Percentiles rank a stretch among this genome's conserved stretches.
These are phyloP conservation scores for Craniophora ligustri DNA, from an alignment of 2,888 invertebrate species.

Conservation along the genomic window DNA sequence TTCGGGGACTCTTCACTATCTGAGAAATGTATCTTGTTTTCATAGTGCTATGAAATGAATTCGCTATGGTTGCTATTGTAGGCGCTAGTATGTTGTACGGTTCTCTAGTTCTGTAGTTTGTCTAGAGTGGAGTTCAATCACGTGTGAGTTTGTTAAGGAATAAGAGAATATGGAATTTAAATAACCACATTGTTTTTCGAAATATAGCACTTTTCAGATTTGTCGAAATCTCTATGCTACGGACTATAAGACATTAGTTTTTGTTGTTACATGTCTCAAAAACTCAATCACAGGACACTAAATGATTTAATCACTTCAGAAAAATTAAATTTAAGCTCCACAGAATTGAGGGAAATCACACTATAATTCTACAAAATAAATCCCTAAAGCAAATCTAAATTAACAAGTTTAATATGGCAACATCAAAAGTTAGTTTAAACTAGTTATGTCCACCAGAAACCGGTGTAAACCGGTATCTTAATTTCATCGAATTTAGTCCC, in stretches of 20 bases:
- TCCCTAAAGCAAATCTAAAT: constrained; percentile 34
- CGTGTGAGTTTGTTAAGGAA: too few relatives aligned
- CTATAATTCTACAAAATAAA: constrained; percentile 21
- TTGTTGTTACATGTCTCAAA: too few relatives aligned
- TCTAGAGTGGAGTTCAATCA: too few relatives aligned
- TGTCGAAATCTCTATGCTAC: too few relatives aligned
- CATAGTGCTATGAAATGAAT: constrained; percentile 9
- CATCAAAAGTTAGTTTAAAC: constrained; percentile 37
- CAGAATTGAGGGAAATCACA: constrained; percentile 15
- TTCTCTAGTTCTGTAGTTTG: too few relatives aligned
- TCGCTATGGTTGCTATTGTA: neutral
- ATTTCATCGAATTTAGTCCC: constrained; percentile 35
- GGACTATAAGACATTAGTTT: too few relatives aligned
- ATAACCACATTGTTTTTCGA: too few relatives aligned
- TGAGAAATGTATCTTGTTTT: constrained; percentile 40
- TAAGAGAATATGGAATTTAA: too few relatives aligned
- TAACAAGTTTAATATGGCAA: constrained; percentile 18
- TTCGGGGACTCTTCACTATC: constrained; percentile 31
- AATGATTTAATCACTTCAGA: too few relatives aligned
- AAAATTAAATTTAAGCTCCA: constrained; percentile 9
- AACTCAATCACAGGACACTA: too few relatives aligned
- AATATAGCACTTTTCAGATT: too few relatives aligned
- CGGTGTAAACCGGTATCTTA: constrained; percentile 35
- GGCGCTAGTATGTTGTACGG: too few relatives aligned
- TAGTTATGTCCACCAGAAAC: constrained; percentile 26